Conservation (phyloP, 2,888 invertebrate genomes). For the Diachrysia chrysitis region DNA sequence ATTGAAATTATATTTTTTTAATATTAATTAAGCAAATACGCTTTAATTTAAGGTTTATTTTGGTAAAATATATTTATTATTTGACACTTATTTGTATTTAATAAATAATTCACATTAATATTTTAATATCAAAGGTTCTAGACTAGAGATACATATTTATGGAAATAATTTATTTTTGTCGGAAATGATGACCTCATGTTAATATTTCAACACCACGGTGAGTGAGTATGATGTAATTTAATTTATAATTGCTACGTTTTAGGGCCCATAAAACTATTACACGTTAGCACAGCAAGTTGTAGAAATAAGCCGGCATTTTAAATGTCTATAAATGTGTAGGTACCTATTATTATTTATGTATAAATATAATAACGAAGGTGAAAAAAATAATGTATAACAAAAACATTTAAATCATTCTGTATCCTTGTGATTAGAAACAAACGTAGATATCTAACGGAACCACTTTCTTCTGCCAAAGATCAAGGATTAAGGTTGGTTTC, state of each 20-base stretch:
- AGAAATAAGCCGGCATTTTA: too few species aligned
- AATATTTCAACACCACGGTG: constrained; percentile 48
- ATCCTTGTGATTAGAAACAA: constrained; percentile 7
- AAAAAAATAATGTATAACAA: background rate
- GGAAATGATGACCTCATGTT: constrained; percentile 40
- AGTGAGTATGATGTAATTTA: constrained; percentile 43
- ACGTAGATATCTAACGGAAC: constrained; percentile 12
- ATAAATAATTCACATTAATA: constrained; percentile 30
- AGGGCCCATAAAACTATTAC: constrained; percentile 37
- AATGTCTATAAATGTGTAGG: too few species aligned
- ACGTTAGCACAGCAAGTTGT: constrained; percentile 5
- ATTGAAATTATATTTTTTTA: constrained; percentile 4
- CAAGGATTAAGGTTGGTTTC: constrained; percentile 53
- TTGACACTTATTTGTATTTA: background rate
- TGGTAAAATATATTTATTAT: constrained; percentile 22
- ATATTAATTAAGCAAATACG: constrained; percentile 21
- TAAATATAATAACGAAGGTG: too few species aligned
- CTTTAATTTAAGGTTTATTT: constrained; percentile 3
- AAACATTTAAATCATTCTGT: too few species aligned
- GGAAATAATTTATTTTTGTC: constrained; percentile 21
- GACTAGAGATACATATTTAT: constrained; percentile 19
- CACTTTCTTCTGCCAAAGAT: constrained; percentile 43
- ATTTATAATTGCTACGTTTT: constrained; percentile 35
- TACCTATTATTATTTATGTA: too few species aligned
- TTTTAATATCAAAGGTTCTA: constrained; percentile 20